phyloP scores from a whole-genome alignment of 2,888 invertebrate species.

The Podabrus alpinus region DNA sequence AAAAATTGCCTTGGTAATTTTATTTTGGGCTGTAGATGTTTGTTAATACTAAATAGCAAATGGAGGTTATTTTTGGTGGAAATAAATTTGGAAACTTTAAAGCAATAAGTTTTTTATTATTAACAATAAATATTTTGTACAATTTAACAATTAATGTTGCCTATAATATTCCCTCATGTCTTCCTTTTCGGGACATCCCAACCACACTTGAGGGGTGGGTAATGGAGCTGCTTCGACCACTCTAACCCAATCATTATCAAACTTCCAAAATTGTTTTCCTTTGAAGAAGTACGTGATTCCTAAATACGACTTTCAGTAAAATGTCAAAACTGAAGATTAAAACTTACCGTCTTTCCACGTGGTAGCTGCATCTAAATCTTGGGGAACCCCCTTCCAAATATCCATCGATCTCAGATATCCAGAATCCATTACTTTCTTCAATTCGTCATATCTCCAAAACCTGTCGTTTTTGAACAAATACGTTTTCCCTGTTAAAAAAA shows the following conservation, averaged over 20 bases:
- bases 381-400: conserved; percentile 68
- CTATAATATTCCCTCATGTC: conserved; percentile 23
- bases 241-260: conserved; percentile 66
- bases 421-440: conserved; percentile 60
- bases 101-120: background rate
- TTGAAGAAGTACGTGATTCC: conserved; percentile 79
- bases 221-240: conserved; percentile 68
- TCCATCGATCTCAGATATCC: conserved; percentile 71
- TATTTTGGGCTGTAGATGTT: background rate
- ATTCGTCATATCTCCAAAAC: conserved; percentile 75
- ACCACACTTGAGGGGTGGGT: conserved; percentile 69
- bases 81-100: no score
- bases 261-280: conserved; percentile 74
- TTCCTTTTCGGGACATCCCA: conserved; percentile 62
- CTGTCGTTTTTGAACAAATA: conserved; percentile 67
- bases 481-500: conserved; percentile 57
- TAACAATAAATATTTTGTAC: background rate
- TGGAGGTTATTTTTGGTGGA: no score
- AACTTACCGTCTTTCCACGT: conserved; percentile 70
- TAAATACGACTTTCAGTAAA: conserved; percentile 43
- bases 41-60: background rate
- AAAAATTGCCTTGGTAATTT: conserved; percentile 71
- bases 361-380: conserved; percentile 74
- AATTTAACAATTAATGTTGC: background rate
- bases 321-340: conserved; percentile 17